Evolutionary conservation across 2,113 vertebrate genomes (phyloP), one percentile per base, ranked within the genome.

Genomic region (Diadophis punctatus): DNA sequence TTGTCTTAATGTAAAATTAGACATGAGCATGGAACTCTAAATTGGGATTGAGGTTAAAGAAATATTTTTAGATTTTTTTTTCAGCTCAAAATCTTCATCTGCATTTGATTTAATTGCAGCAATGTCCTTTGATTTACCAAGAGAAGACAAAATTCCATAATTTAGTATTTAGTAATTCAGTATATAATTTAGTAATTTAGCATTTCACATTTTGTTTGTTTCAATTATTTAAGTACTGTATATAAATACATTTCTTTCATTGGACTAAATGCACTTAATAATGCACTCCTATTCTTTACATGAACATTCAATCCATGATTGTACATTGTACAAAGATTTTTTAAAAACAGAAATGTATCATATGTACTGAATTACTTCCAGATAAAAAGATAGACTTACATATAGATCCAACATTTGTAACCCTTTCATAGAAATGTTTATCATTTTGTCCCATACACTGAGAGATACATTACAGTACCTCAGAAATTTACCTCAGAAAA

Each of bases 401-500:
- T 2, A n/a, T 30, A 68, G 0, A n/a, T 22, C 49, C 30, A 52
- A 11, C 14, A n/a, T 39, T 46, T 46, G 46, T 60, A 92, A 34
- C 1, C 56, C 30, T 63, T 53, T 52, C 43, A 22, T 51, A 88
- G 49, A 52, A 30, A 68, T 18, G 25, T 85, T 46, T 23, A 58
- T 86, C 23, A 53, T 25, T 60, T 48, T 34, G 30, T 80, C 46
- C 11, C 8, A 86, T 92, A 48, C 30, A 51, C 30, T 25, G 20
- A 84, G 27, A 94, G 93, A 80, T 34, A 43, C 16, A 80, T 94
- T 92, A 39, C 10, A 86, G 91, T n/a, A 90, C 25, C 89, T 39
- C 49, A 90, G 43, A 46, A 90, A 53, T 89, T 94, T 92, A 95
- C 84, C 74, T 68, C 34, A 86, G 18, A n/a, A n/a, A n/a, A 90